These are phyloP conservation scores for Pseudochirops cupreus DNA, from an alignment of 2,797 vertebrate genomes.

Conservation along the genomic window DNA sequence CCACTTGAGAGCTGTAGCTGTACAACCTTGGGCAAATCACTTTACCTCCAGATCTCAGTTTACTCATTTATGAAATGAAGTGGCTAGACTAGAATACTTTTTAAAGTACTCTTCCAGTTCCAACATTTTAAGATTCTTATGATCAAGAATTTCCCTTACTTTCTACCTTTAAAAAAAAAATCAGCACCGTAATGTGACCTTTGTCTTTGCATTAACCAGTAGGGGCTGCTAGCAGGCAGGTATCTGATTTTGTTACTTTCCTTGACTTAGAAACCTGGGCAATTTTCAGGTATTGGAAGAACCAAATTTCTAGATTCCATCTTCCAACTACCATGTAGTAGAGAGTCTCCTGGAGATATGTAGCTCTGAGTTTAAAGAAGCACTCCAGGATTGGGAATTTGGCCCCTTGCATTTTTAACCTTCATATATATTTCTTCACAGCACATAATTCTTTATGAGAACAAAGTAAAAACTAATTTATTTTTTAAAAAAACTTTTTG, in stretches of 20 bases:
- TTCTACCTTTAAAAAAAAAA: background rate
- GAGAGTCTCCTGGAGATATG: background rate
- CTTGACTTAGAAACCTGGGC: background rate
- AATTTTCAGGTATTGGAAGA: background rate
- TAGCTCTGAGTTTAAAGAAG: background rate
- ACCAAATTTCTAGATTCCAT: background rate
- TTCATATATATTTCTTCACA: background rate
- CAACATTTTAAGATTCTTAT: background rate
- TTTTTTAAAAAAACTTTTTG: background rate
- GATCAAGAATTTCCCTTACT: background rate
- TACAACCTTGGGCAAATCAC: background rate
- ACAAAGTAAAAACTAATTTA: background rate
- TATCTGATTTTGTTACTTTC: background rate
- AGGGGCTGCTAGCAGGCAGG: background rate
- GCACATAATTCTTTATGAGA: background rate
- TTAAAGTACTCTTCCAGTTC: background rate
- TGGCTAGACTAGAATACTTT: background rate
- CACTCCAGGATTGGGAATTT: background rate
- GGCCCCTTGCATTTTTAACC: background rate
- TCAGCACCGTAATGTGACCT: rapidly evolving
- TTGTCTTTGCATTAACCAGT: background rate
- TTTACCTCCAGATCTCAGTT: background rate
- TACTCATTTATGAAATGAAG: background rate
- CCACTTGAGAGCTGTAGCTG: background rate
- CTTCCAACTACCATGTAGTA: background rate